A percentile compares a stretch with the other conserved stretches of the same genome.
These are phyloP conservation scores for Patella depressa DNA, from an alignment of 2,888 invertebrate species.

Conservation along the genomic window DNA sequence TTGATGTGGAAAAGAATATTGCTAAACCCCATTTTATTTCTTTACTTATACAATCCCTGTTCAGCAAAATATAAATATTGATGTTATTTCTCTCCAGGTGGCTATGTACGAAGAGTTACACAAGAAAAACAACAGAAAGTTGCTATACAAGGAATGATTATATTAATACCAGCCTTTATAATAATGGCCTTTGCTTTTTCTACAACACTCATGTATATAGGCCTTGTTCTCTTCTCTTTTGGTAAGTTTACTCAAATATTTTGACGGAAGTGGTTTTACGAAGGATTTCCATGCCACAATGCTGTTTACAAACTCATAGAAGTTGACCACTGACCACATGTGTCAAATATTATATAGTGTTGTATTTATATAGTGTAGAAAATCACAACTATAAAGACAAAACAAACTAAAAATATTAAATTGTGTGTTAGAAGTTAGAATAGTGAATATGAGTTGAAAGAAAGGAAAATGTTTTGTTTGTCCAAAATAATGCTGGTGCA, in stretches of 20 bases:
- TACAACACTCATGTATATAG: conserved; percentile 80
- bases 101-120: conserved; percentile 86
- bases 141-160: conserved; percentile 82
- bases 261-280: background rate
- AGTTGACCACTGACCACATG: no score
- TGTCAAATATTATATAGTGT: no score
- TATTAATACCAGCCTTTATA: conserved; percentile 89
- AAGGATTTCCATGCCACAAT: no score
- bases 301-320: no score
- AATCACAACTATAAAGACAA: no score
- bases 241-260: conserved; percentile 78
- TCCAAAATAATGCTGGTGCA: no score
- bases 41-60: background rate
- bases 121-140: conserved; percentile 80
- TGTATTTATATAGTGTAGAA: no score
- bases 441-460: no score
- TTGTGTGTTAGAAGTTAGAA: no score
- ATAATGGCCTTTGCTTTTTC: conserved; percentile 83
- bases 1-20: no score
- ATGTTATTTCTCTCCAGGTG: conserved; percentile 74
- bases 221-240: conserved; percentile 88
- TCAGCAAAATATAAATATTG: conserved; percentile 8
- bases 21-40: background rate
- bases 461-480: no score
- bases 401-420: no score